Conservation (phyloP, 2,113 vertebrate genomes). For the Siniperca chuatsi region DNA sequence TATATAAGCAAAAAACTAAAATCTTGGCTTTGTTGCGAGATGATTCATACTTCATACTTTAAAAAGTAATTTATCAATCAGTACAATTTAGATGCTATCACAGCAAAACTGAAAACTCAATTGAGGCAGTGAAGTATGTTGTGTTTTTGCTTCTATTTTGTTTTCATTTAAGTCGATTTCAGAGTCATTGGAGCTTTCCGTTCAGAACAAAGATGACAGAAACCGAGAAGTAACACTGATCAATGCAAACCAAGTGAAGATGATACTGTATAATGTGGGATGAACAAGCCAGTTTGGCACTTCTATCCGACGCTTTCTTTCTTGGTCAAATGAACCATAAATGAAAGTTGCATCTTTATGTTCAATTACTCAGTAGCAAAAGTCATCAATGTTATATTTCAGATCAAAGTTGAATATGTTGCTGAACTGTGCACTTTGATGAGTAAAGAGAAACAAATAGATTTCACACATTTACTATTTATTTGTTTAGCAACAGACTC, state of each 20-base stretch:
- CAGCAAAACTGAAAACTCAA: neutral
- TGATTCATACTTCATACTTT: neutral
- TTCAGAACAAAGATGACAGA: neutral
- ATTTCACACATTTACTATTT: neutral
- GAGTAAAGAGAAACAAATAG: neutral
- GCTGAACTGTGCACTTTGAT: neutral
- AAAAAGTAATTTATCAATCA: neutral
- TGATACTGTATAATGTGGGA: neutral
- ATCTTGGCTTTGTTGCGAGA: neutral
- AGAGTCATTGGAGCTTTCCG: neutral
- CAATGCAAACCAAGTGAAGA: neutral
- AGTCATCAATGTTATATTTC: neutral
- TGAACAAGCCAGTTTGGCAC: neutral
- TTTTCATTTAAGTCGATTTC: neutral
- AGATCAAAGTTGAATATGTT: neutral
- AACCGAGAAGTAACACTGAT: neutral
- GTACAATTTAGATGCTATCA: neutral
- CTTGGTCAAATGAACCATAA: neutral
- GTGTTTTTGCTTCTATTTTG: neutral
- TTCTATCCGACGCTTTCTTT: neutral
- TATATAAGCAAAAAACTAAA: neutral
- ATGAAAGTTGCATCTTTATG: neutral
- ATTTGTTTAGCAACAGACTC: neutral
- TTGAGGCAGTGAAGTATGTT: neutral
- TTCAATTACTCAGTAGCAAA: neutral